A percentile compares a stretch with the other conserved stretches of the same genome.
Conservation (phyloP, 2,797 vertebrate species). For the Myotis myotis region DNA sequence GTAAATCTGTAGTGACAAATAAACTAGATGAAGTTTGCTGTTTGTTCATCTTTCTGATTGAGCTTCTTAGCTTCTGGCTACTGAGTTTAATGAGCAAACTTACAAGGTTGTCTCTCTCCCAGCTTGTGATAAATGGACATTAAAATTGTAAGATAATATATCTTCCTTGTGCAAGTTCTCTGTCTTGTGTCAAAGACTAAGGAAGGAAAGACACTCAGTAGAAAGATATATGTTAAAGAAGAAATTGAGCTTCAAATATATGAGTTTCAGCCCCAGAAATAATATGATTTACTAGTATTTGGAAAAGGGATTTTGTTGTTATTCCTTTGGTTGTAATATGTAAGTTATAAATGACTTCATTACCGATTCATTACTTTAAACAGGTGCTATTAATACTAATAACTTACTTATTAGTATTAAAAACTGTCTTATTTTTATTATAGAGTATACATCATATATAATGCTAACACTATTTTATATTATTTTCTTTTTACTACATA, state of each 20-base stretch:
- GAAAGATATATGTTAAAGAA: background rate
- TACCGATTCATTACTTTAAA: background rate
- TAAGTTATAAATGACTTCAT: background rate
- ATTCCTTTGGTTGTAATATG: background rate
- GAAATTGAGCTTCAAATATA: background rate
- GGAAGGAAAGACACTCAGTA: background rate
- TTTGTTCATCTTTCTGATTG: background rate
- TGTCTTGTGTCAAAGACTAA: background rate
- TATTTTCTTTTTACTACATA: background rate
- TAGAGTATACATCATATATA: background rate
- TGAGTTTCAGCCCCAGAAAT: background rate
- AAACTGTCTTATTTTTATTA: background rate
- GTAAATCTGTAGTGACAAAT: background rate
- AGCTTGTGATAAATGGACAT: background rate
- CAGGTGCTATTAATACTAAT: background rate
- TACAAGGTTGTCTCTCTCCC: background rate
- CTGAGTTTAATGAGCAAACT: background rate
- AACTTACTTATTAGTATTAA: background rate
- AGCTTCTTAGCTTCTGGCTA: background rate
- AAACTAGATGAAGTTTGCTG: background rate
- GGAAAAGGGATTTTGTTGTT: background rate
- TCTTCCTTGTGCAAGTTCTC: background rate
- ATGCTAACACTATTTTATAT: background rate
- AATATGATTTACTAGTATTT: background rate
- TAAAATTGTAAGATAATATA: background rate